Percentiles rank a stretch among this genome's conserved stretches.
phyloP scores from a whole-genome alignment of 2,797 vertebrate species.

The Muscicapa comitata region DNA sequence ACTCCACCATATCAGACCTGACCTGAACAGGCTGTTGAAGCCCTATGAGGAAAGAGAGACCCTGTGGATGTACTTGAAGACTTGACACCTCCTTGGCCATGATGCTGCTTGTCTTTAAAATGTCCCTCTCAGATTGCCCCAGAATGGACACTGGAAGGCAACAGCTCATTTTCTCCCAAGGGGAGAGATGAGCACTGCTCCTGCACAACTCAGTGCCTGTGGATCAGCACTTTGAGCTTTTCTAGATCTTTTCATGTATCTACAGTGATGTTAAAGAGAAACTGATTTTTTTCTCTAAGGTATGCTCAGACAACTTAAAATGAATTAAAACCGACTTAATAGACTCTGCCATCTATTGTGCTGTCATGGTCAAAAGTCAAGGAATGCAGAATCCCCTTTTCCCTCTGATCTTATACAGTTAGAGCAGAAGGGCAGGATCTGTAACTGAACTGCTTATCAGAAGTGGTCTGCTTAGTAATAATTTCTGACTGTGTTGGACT shows the following conservation, averaged over 20 bases:
- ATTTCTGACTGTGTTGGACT: background rate
- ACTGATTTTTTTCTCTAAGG: background rate
- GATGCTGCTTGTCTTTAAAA: background rate
- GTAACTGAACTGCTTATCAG: background rate
- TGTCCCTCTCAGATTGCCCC: background rate
- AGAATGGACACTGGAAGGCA: rapidly evolving
- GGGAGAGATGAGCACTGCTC: rapidly evolving
- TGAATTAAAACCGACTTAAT: background rate
- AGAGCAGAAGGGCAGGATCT: background rate
- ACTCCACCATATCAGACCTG: background rate
- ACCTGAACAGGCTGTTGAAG: background rate
- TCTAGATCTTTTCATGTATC: background rate
- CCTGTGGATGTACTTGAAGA: background rate
- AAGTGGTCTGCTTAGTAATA: background rate
- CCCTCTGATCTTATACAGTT: background rate
- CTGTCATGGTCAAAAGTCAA: background rate
- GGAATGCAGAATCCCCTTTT: background rate
- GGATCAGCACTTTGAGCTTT: background rate
- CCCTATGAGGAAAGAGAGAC: background rate
- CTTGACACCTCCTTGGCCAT: background rate
- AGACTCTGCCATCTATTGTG: background rate
- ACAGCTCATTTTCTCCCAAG: background rate
- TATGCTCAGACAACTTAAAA: background rate
- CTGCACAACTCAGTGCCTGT: background rate
- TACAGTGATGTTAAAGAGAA: background rate